phyloP scores from a whole-genome alignment of 1,140 invertebrate genomes.

The Neodiprion pinetum region DNA sequence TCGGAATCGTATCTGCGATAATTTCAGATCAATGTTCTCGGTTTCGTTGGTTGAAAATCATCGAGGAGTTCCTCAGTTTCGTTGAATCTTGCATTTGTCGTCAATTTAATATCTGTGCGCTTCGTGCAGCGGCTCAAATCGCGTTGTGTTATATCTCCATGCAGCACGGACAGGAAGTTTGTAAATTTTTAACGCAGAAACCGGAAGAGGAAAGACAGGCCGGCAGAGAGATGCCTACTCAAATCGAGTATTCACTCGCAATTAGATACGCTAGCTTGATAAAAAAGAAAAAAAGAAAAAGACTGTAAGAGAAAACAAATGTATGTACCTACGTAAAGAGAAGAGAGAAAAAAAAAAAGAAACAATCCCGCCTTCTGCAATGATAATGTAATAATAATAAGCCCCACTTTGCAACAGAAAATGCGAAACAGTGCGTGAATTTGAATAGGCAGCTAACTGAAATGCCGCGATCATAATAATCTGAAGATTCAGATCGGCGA shows the following conservation, averaged over 20 bases:
- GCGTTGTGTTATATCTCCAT: too few relatives aligned
- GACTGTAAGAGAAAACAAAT: background rate
- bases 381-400: background rate
- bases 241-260: background rate
- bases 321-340: too few relatives aligned
- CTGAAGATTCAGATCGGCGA: too few relatives aligned
- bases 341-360: too few relatives aligned
- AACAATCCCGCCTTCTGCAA: background rate
- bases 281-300: background rate
- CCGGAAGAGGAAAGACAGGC: background rate
- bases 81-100: too few relatives aligned
- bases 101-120: too few relatives aligned
- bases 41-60: too few relatives aligned
- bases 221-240: background rate
- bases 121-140: too few relatives aligned
- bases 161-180: background rate
- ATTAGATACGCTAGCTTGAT: background rate
- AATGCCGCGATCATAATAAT: too few relatives aligned
- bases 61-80: too few relatives aligned
- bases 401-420: background rate
- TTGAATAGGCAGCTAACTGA: background rate
- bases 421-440: background rate
- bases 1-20: too few relatives aligned
- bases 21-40: too few relatives aligned
- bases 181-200: conserved; percentile 2